Conservation (phyloP, 92 coral and sea anemone genomes). For the Siderastrea siderea region DNA sequence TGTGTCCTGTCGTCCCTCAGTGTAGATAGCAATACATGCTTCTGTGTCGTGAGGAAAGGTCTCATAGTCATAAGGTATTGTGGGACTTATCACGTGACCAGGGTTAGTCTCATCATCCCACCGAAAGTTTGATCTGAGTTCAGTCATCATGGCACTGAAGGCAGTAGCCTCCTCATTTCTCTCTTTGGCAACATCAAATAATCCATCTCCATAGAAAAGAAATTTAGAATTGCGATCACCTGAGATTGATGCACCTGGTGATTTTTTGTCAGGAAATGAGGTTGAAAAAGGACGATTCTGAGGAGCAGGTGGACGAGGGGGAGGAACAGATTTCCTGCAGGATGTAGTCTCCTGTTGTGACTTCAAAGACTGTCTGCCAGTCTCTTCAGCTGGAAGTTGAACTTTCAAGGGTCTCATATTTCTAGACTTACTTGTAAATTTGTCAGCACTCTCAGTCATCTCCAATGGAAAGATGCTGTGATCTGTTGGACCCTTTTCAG, state of each 20-base stretch:
- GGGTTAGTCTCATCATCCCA: slow-evolving; percentile 83
- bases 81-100: slow-evolving; percentile 94
- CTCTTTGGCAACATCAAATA: slow-evolving; percentile 96
- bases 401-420: slow-evolving; percentile 66
- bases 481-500: slow-evolving; percentile 4
- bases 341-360: not conserved
- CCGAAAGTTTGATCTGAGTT: slow-evolving; percentile 75
- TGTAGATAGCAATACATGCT: slow-evolving; percentile 78
- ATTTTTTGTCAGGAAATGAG: slow-evolving; percentile 38
- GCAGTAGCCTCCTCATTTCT: slow-evolving; percentile 93
- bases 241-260: slow-evolving; percentile 28
- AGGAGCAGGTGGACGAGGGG: slow-evolving; percentile 55
- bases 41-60: slow-evolving; percentile 77
- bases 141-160: slow-evolving; percentile 83
- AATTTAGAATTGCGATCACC: slow-evolving; percentile 33
- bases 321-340: slow-evolving; percentile 36
- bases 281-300: slow-evolving; percentile 63
- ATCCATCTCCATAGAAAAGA: slow-evolving; percentile 86
- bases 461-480: slow-evolving; percentile 19
- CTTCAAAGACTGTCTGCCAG: slow-evolving; percentile 6
- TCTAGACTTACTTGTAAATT: not conserved
- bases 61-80: slow-evolving; percentile 84
- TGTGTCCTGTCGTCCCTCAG: slow-evolving; percentile 84
- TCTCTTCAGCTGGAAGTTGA: slow-evolving; percentile 67
- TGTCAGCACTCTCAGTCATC: not conserved